Percentiles rank a stretch among this genome's conserved stretches.
phyloP scores from a whole-genome alignment of 2,888 invertebrate species.

The Protonemura montana region DNA sequence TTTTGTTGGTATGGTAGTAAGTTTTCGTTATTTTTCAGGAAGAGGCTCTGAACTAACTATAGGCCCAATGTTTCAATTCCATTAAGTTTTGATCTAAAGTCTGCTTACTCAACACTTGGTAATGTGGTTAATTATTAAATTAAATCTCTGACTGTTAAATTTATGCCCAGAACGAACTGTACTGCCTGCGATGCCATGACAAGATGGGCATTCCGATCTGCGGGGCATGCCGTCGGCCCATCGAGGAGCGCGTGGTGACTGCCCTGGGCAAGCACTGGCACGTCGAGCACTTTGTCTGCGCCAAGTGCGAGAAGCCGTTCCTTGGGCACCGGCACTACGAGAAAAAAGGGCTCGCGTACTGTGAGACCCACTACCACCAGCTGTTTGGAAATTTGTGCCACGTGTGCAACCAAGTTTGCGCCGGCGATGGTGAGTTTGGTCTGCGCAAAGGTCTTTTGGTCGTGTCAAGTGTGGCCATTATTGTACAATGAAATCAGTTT shows the following conservation, averaged over 20 bases:
- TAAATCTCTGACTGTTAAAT: too few relatives aligned
- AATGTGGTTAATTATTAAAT: too few relatives aligned
- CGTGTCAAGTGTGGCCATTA: too few relatives aligned
- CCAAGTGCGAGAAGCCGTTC: slow-evolving; percentile 99
- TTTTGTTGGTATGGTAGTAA: too few relatives aligned
- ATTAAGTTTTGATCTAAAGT: too few relatives aligned
- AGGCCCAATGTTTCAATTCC: too few relatives aligned
- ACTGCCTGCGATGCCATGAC: slow-evolving; percentile 97
- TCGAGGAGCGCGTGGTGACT: slow-evolving; percentile 98
- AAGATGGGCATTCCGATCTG: slow-evolving; percentile 99
- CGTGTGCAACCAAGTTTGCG: slow-evolving; percentile 97
- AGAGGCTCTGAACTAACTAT: too few relatives aligned
- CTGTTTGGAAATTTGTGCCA: slow-evolving; percentile 98
- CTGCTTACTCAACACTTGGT: too few relatives aligned
- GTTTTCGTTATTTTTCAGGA: too few relatives aligned
- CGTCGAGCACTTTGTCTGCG: slow-evolving; percentile 99
- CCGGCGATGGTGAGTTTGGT: slow-evolving; percentile 92
- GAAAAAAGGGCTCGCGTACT: slow-evolving; percentile 97
- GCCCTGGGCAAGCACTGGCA: slow-evolving; percentile 99
- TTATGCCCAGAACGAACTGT: slow-evolving; percentile 90
- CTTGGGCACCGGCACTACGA: slow-evolving; percentile 98
- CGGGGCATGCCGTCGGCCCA: slow-evolving; percentile 97
- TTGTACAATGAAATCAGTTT: too few relatives aligned
- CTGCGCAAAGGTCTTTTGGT: too few relatives aligned
- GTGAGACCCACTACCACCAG: slow-evolving; percentile 99